These are phyloP conservation scores for Caracal caracal DNA, from an alignment of 2,113 vertebrate genomes.

Conservation along the genomic window DNA sequence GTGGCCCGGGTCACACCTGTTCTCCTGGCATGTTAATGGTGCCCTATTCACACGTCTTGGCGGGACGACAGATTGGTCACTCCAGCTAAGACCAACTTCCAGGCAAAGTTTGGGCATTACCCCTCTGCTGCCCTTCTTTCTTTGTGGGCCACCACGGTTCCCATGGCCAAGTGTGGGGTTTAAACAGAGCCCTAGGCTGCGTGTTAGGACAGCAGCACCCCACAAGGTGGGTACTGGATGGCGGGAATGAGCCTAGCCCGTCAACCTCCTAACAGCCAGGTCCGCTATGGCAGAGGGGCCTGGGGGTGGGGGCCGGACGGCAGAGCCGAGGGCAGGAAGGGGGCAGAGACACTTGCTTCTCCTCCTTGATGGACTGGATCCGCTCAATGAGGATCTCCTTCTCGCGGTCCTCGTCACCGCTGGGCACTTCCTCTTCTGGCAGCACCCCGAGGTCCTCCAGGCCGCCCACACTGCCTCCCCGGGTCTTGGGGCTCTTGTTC, in stretches of 20 bases:
- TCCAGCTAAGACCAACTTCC: neutral
- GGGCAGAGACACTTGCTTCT: slow-evolving; percentile 89
- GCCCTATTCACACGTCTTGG: neutral
- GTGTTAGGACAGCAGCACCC: neutral
- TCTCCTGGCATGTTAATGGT: neutral
- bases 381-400: slow-evolving; percentile 93
- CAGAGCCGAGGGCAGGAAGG: fast-evolving
- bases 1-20: neutral
- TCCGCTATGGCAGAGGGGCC: neutral
- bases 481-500: slow-evolving; percentile 83
- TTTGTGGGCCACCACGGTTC: neutral
- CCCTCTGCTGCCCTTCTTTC: neutral
- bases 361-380: slow-evolving; percentile 97
- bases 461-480: slow-evolving; percentile 52
- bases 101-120: neutral
- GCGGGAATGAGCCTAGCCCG: fast-evolving
- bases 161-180: neutral
- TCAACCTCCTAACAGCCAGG: neutral
- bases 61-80: neutral
- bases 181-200: neutral
- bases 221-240: fast-evolving
- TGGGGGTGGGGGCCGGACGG: neutral
- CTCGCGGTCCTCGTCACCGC: slow-evolving; percentile 88
- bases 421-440: slow-evolving; percentile 89
- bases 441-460: slow-evolving; percentile 84